These are phyloP conservation scores for Scophthalmus maximus DNA, from an alignment of 2,113 vertebrate species.

Conservation along the genomic window DNA sequence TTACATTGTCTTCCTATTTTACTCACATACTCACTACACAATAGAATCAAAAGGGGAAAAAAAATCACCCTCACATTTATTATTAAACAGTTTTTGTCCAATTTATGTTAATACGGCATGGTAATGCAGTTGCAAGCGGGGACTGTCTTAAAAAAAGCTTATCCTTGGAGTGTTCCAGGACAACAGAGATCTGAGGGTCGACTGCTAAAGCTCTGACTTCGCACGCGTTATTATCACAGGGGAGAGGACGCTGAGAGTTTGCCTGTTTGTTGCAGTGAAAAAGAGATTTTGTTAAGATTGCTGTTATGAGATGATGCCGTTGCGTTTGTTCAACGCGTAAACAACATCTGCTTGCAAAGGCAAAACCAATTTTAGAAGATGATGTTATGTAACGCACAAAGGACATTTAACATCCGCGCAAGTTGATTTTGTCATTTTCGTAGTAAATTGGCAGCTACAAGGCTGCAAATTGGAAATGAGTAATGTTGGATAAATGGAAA, in stretches of 20 bases:
- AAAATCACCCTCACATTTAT: no score
- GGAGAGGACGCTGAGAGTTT: conserved; percentile 4
- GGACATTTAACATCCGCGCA: no score
- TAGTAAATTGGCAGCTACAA: no score
- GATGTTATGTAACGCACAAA: no score
- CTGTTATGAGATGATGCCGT: background rate
- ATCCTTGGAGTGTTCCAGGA: background rate
- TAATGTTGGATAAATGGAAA: background rate
- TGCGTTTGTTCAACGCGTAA: background rate
- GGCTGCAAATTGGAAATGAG: background rate
- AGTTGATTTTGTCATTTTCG: no score
- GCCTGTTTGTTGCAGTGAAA: background rate
- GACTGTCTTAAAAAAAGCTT: background rate
- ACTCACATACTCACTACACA: background rate
- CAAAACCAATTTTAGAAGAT: no score
- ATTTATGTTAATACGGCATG: background rate
- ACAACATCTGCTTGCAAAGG: background rate
- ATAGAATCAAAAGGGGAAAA: background rate
- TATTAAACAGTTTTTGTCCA: no score
- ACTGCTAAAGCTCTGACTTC: background rate
- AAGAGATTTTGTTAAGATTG: no score
- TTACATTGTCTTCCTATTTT: background rate
- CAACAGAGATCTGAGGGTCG: background rate
- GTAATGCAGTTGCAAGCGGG: background rate
- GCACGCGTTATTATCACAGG: conserved; percentile 6